These are phyloP conservation scores for Luehdorfia chinensis DNA, from an alignment of 1,140 invertebrate species.

Conservation along the genomic window DNA sequence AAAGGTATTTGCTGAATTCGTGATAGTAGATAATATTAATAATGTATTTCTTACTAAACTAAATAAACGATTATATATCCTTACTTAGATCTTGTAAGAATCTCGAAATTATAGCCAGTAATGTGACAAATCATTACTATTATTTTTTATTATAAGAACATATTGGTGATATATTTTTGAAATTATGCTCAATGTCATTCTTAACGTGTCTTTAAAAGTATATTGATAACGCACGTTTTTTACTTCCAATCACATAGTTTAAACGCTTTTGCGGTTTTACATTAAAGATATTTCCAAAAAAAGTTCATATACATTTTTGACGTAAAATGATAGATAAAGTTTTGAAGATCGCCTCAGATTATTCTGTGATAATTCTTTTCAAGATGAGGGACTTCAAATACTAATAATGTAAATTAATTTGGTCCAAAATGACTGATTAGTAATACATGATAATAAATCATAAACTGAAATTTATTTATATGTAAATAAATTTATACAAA, in stretches of 20 bases:
- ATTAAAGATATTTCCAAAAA: too few species aligned
- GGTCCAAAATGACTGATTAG: conserved; percentile 24
- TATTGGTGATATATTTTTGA: conserved; percentile 26
- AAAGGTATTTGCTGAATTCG: conserved; percentile 45
- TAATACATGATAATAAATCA: not conserved
- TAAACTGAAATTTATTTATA: not conserved
- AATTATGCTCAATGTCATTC: conserved; percentile 66
- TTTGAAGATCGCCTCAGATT: conserved; percentile 67
- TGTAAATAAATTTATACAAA: conserved; percentile 10
- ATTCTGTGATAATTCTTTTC: conserved; percentile 74
- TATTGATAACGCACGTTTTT: conserved; percentile 7
- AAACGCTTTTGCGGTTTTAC: too few species aligned
- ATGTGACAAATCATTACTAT: conserved; percentile 37
- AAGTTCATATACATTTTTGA: conserved; percentile 27
- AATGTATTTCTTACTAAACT: conserved; percentile 26
- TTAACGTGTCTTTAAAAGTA: conserved; percentile 49
- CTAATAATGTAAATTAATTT: conserved; percentile 21
- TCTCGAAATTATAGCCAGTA: conserved; percentile 42
- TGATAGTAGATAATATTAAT: conserved; percentile 60
- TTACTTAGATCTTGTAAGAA: conserved; percentile 32
- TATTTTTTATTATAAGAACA: conserved; percentile 21
- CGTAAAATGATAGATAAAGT: conserved; percentile 37
- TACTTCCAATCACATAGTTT: too few species aligned
- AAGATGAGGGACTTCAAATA: conserved; percentile 69
- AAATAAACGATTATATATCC: conserved; percentile 28